phyloP scores from a whole-genome alignment of 2,113 vertebrate species.

The Oncorhynchus clarkii region DNA sequence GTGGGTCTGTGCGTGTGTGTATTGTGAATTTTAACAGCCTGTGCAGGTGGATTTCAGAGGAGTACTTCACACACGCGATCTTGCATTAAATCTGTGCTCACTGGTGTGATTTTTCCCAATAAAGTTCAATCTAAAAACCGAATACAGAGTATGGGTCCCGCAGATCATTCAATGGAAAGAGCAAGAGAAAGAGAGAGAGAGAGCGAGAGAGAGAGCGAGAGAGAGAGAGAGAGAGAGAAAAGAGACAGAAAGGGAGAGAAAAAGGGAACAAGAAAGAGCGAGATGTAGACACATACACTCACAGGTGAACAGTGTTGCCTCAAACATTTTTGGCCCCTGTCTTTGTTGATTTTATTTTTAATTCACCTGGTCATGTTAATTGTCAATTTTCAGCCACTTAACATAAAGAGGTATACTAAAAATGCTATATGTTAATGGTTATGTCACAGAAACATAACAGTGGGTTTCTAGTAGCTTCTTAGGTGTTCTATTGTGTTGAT shows the following conservation, averaged over 20 bases:
- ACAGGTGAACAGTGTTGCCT: conserved; percentile 29
- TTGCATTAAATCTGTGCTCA: conserved; percentile 78
- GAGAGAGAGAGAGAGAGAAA: too few species aligned
- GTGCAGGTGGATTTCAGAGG: conserved; percentile 65
- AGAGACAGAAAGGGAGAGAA: neutral
- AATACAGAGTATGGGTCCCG: conserved; percentile 70
- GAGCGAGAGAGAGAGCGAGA: conserved; percentile 7
- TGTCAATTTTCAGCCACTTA: conserved; percentile 58
- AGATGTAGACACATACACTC: conserved; percentile 41
- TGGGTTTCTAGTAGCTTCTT: conserved; percentile 83
- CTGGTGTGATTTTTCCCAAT: conserved; percentile 70
- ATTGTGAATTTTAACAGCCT: conserved; percentile 75
- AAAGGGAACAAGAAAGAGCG: conserved; percentile 18
- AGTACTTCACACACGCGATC: conserved; percentile 73
- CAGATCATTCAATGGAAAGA: conserved; percentile 67
- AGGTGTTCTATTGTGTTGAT: conserved; percentile 94
- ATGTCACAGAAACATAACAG: conserved; percentile 69
- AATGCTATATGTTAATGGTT: conserved; percentile 63
- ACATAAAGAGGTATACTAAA: conserved; percentile 62
- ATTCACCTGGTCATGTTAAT: conserved; percentile 46
- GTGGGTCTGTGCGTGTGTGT: conserved; percentile 18
- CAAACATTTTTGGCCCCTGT: conserved; percentile 24
- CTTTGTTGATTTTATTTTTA: neutral
- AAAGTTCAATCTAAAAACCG: conserved; percentile 68
- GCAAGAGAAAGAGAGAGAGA: conserved; percentile 43